Evolutionary conservation across 2,113 vertebrate species (phyloP), one percentile per base, ranked within the genome.

Genomic region (Mustelus asterias): DNA sequence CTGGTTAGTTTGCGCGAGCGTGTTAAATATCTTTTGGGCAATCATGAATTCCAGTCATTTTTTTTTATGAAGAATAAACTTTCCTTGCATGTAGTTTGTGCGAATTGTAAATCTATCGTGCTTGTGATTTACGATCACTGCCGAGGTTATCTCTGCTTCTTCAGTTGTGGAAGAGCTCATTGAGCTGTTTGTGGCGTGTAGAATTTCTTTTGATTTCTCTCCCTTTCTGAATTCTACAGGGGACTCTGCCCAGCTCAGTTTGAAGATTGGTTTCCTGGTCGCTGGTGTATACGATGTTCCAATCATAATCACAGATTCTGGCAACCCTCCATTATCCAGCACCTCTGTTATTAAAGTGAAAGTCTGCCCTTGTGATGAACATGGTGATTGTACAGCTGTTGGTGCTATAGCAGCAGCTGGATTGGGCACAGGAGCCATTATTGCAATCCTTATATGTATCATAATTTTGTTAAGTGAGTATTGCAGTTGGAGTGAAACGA

Each of bases 361-460:
- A 97, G 99, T 99, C 97, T 99, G 99, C 96, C 98, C 98, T 0
- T 99, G 99, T 0, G 99, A 99, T 0, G 98, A 99, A 96, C 98
- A 99, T 0, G 98, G 99, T 0, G 99, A 99, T 97, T 99, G 99
- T 96, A 99, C 98, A 95, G 97, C 98, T 0, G 96, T 98, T 0
- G 99, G 99, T 0, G 98, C 99, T 0, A 98, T 99, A 96, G 98
- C 98, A 0, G 98, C 99, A 0, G 98, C 99, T 0, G 98, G 99
- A 29, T 98, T 99, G 96, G 99, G 99, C 96, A 99, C 99, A 0
- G 99, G 99, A 0, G 99, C 99, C 97, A 99, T 99, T 93, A 98
- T 99, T 85, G 98, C 99, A 96, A 99, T 99, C 96, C 97, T 99
- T 96, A 98, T 99, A 97, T 99, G 99, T 97, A 98, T 99, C 97